Evolutionary conservation across 1,140 invertebrate genomes (phyloP), one percentile per base, ranked within the genome.

Genomic region (Bombus sylvicola): DNA sequence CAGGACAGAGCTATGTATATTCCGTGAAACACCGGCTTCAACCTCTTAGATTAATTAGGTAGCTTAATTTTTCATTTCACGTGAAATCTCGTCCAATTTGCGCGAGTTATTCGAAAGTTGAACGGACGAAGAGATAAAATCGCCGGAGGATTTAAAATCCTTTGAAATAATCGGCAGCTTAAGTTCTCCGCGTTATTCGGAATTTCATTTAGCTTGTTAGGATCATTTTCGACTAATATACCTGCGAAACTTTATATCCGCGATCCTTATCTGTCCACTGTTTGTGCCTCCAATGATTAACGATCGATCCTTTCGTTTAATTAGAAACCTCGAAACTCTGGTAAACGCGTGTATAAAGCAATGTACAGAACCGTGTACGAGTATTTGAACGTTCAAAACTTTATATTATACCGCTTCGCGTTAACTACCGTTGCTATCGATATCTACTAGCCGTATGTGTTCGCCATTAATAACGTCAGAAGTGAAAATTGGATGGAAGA

Each of bases 1-100:
- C 43, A 31, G 34, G 34, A 71, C 68, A 57, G 6, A 18, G 53
- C 53, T 34, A 12, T 5, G 47, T 74, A 34, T 74, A 73, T 73
- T 31, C 39, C 41, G n/a, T 9, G 13, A 2, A 6, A 39, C 53
- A 76, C 1, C 10, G 28, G 37, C 18, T 25, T n/a, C 28, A 73
- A 57, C 37, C 37, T 39, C 68, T 79, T 31, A 34, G n/a, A 74
- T 73, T 81, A 74, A 74, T 62, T 31, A 28, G 31, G 6, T 34
- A 62, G 80, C 31, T 81, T 74, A 62, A 81, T 81, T 74, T 73
- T 81, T 81, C 79, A 41, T 41, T 57, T 59, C 22, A 3, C 79
- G 53, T 18, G 22, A n/a, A 59, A 57, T 81, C 22, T 22, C 69
- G 68, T 31, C 12, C 39, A 62, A 74, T 34, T 57, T 62, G n/a